phyloP scores from a whole-genome alignment of 2,888 invertebrate species.

The Chirona hameri region DNA sequence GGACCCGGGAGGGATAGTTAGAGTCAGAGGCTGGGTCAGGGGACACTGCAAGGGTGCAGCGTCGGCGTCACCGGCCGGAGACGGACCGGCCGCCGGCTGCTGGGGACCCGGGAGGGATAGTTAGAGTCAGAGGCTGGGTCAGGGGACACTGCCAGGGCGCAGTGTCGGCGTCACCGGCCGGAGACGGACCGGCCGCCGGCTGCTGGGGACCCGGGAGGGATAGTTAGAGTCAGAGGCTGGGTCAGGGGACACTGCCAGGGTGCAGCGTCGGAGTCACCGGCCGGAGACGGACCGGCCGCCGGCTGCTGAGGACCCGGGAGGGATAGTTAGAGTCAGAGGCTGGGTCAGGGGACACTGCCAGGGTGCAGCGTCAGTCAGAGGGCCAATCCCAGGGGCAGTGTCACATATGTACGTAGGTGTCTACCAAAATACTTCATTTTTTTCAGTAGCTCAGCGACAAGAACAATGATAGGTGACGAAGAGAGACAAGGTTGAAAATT shows the following conservation, averaged over 20 bases:
- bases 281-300: too few relatives aligned
- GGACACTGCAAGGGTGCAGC: not conserved
- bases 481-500: too few relatives aligned
- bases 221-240: not conserved
- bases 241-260: not conserved
- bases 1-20: too few relatives aligned
- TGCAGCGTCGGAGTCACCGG: not conserved
- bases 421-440: too few relatives aligned
- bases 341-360: not conserved
- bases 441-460: too few relatives aligned
- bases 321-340: not conserved
- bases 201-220: not conserved
- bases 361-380: not conserved
- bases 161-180: not conserved
- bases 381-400: too few relatives aligned
- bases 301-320: not conserved
- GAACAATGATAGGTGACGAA: too few relatives aligned
- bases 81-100: not conserved
- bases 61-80: not conserved
- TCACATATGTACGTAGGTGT: too few relatives aligned
- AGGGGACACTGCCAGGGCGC: not conserved
- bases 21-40: too few relatives aligned
- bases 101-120: not conserved
- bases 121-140: not conserved
- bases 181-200: not conserved